Evolutionary conservation across 2,888 invertebrate species (phyloP).

Genomic region (Coelinius sp.): DNA sequence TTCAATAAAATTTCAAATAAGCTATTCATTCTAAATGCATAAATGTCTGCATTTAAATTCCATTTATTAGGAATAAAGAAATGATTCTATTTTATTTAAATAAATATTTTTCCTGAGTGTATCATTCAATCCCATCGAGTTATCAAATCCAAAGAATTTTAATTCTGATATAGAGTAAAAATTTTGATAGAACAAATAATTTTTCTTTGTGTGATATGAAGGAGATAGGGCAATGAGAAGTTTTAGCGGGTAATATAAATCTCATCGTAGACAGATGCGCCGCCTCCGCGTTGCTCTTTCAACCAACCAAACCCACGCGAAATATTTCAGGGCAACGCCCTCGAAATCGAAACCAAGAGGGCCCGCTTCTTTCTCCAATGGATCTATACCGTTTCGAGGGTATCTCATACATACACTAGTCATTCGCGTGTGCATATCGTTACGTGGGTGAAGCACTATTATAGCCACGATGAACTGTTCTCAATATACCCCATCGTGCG

Average conservation of each 20-base stretch:
- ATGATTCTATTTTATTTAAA: no score
- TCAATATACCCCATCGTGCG: not conserved
- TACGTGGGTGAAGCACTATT: constrained; percentile 11
- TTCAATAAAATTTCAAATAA: no score
- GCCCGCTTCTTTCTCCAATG: not conserved
- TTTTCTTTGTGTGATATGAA: no score
- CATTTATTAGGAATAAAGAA: no score
- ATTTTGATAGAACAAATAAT: no score
- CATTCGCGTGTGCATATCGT: constrained; percentile 10
- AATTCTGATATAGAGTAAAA: no score
- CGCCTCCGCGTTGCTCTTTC: constrained; percentile 64
- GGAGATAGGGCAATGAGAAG: not conserved
- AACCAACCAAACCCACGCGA: constrained; percentile 64
- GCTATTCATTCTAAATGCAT: no score
- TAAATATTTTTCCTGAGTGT: no score
- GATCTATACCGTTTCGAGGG: not conserved
- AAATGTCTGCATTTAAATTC: no score
- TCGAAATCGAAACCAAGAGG: constrained; percentile 53
- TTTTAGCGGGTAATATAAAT: constrained; percentile 62
- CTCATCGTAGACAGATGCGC: constrained; percentile 67
- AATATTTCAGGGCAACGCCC: constrained; percentile 67
- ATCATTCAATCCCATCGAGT: no score
- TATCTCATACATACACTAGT: constrained; percentile 22
- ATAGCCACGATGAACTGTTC: not conserved
- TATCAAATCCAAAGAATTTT: no score